Evolutionary conservation across 2,888 invertebrate species (phyloP), one percentile per base, ranked within the genome.

Genomic region (Nemapogon koenigi): DNA sequence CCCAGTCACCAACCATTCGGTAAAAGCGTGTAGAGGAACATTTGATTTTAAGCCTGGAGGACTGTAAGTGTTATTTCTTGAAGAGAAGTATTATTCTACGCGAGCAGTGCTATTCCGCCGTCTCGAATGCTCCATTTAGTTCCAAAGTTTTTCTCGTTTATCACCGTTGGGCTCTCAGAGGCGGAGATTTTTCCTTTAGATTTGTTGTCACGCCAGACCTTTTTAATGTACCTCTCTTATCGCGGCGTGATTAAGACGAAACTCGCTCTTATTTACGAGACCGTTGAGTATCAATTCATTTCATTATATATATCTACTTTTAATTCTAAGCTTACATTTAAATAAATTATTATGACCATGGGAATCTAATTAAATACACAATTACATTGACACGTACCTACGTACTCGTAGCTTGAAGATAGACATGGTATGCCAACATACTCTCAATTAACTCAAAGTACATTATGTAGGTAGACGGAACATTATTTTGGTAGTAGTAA

Each of bases 161-260:
- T 78, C 78, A 75, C 75, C 75, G 76, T 65, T 73, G 73, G 75
- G 72, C 68, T 72, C 73, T 71, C 72, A 63, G 68, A 71, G 70
- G 67, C 72, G 72, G 76, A 75, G 73, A 76, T 78, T 76, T 79
- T 78, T 76, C 76, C 75, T 72, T 71, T 75, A 79, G 76, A 78
- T 80, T 79, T 79, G 78, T 79, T 78, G 78, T 78, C 78, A 76
- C 73, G 76, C 76, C 79, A 75, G 75, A 76, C 78, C 73, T 76
- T 78, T 76, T 78, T 78, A 80, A 79, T 78, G 78, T 76, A 73
- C 48, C 49, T 48, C 70, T 68, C 72, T 76, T 73, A 73, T 76
- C 76, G 69, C 59, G 48, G 54, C 59, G 63, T 65, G 71, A 75
- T 75, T 71, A 70, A 68, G 60, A 60, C 59, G 48, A 55, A 62